Evolutionary conservation across 2,113 vertebrate genomes (phyloP), one percentile per base, ranked within the genome.

Genomic region (Nothocercus nigrocapillus): DNA sequence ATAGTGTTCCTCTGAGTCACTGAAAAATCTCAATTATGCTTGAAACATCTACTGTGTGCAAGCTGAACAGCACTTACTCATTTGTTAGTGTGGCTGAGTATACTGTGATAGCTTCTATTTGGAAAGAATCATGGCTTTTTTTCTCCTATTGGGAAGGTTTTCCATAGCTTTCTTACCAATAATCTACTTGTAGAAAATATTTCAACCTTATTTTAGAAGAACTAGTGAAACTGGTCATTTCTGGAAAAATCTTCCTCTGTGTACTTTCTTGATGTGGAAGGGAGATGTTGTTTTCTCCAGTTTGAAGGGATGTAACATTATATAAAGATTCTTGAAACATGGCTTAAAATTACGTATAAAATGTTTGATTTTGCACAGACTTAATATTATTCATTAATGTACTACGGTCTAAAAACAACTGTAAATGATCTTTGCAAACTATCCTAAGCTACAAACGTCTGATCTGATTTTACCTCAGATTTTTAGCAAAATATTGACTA

Each of bases 391-490:
- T 56, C 1, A 61, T 14, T 5, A 58, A 4, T 27, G 22, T 16
- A 28, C 27, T 45, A 54, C 6, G 79, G 16, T 8, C 5, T 13
- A 45, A 92, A 82, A 66, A 49, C 1, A 34, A 3, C 8, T 44
- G 12, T 51, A 56, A 90, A 88, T 38, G 0, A 51, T 19, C 5
- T 59, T 94, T 84, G 15, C 9, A 44, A 68, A 61, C 5, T 64
- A 22, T 79, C 5, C 25, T 28, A 62, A 69, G 1, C 1, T 17
- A 80, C 15, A 32, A 1, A 34, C 38, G 2, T 6, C 3, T 28
- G 2, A 36, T 49, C 8, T 62, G 9, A 68, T 44, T 62, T 88
- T 76, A 73, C 20, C 20, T 77, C 45, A 51, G 13, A 75, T 44
- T 75, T 82, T n/a, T 11, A 61, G 13, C 36, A 80, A n/a, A 59